Base-by-base conservation (phyloP, 2,797 vertebrate genomes). In the Microchirus variegatus region DNA sequence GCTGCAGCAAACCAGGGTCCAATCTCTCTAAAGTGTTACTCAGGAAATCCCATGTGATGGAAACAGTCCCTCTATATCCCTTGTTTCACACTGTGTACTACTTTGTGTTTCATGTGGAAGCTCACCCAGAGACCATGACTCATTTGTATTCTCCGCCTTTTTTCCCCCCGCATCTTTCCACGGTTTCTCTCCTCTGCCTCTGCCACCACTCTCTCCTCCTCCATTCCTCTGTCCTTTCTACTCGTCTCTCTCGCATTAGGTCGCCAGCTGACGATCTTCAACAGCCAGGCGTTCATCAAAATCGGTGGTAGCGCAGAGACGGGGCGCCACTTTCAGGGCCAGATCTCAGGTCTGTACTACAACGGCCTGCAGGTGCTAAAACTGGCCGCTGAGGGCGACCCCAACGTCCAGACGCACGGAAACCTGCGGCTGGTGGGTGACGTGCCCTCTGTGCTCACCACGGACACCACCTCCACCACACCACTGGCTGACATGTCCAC, bases 231-330 rank as follows among this genome's bases (percentile, higher is more conserved):
- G 15, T 44, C 54, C 57, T 22, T 44, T 22, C 47, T 17, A 17
- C 37, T 63, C 22, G 3, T 51, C 19, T 68, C 53, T 49, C 16
- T 1, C 46, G 14, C 50, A 9, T n/a, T 87, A 98, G 96, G 96
- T 92, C 96, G 96, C 53, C 96, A 98, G 91, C 86, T 98, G 86
- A 98, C 96, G 41, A 98, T 98, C 89, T 98, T 97, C 90, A 98
- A 98, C 94, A 97, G 95, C 91, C 96, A 97, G 91, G 96, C 96
- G 6, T 94, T 94, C 78, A 96, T 97, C 82, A 96, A 96, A 89
- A 95, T 97, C 0, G 96, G 96, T 63, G 93, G 91, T 0, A 81
- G 91, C 56, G 95, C 94, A 42, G 96, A 97, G 67, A 95, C 96
- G 70, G 96, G 95, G 4, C 94, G 95, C 31, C 95, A 96, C 53